phyloP scores from a whole-genome alignment of 1,140 invertebrate genomes.

The Drosophila cardini region DNA sequence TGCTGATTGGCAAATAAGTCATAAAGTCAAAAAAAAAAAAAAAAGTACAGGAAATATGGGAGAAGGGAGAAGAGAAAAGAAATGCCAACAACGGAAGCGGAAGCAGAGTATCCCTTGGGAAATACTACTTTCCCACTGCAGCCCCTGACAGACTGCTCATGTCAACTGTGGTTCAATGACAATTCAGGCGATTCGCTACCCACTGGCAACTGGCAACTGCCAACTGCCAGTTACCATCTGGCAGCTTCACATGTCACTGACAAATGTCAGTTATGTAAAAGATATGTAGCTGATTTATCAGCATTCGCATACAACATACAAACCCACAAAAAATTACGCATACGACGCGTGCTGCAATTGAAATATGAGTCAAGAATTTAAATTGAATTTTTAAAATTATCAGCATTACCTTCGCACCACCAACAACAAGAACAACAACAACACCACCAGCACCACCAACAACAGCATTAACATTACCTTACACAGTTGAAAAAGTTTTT shows the following conservation, averaged over 20 bases:
- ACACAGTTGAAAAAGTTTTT: conserved; percentile 31
- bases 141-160: conserved; percentile 30
- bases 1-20: conserved; percentile 46
- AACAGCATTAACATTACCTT: background rate
- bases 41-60: background rate
- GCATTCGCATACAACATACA: conserved; percentile 13
- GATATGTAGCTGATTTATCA: conserved; percentile 63
- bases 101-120: conserved; percentile 28
- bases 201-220: background rate
- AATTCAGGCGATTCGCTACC: conserved; percentile 15
- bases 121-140: background rate
- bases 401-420: no score
- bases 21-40: conserved; percentile 35
- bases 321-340: conserved; percentile 36
- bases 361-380: conserved; percentile 58
- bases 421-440: conserved; percentile 1
- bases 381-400: conserved; percentile 67
- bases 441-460: background rate
- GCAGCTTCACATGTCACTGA: conserved; percentile 55
- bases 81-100: conserved; percentile 22
- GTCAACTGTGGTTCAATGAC: conserved; percentile 54
- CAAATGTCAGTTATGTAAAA: conserved; percentile 66
- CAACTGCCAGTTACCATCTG: conserved; percentile 18
- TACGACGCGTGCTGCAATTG: conserved; percentile 49
- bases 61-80: background rate